Percentiles rank a stretch among this genome's conserved stretches.
These are phyloP conservation scores for Danaus melanippus DNA, from an alignment of 1,140 invertebrate genomes.

Conservation along the genomic window DNA sequence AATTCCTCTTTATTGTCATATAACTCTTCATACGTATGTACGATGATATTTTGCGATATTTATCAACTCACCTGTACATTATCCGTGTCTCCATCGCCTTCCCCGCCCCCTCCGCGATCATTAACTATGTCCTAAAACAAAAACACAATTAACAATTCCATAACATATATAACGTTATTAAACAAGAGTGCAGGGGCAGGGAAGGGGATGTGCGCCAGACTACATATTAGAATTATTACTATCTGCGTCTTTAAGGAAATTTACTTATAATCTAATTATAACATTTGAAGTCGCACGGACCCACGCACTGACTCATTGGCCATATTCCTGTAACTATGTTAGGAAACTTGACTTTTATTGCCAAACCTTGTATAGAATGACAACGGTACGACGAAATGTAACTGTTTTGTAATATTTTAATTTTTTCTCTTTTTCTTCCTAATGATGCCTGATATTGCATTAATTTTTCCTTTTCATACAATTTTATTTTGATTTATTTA, in stretches of 20 bases:
- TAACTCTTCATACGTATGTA: background rate
- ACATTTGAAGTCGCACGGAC: background rate
- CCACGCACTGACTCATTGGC: constrained; percentile 14
- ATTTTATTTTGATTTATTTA: too few relatives aligned
- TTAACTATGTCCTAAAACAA: constrained; percentile 69
- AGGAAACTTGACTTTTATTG: constrained; percentile 11
- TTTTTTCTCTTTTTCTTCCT: too few relatives aligned
- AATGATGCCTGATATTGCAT: too few relatives aligned
- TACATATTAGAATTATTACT: too few relatives aligned
- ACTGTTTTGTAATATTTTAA: too few relatives aligned
- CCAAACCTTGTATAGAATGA: too few relatives aligned
- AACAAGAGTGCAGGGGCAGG: too few relatives aligned
- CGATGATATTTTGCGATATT: background rate
- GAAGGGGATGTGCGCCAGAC: too few relatives aligned
- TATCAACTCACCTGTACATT: constrained; percentile 48
- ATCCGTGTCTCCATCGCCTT: constrained; percentile 68
- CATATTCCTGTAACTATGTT: constrained; percentile 17
- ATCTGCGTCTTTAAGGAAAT: too few relatives aligned
- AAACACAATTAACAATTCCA: constrained; percentile 4
- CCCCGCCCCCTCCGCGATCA: constrained; percentile 70
- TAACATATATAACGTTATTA: too few relatives aligned
- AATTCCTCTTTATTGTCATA: background rate
- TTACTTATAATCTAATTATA: constrained; percentile 7
- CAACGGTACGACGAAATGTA: too few relatives aligned
- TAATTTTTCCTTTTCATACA: too few relatives aligned